Conservation (phyloP, 2,797 vertebrate species). For the Phoxinus dragarum region DNA sequence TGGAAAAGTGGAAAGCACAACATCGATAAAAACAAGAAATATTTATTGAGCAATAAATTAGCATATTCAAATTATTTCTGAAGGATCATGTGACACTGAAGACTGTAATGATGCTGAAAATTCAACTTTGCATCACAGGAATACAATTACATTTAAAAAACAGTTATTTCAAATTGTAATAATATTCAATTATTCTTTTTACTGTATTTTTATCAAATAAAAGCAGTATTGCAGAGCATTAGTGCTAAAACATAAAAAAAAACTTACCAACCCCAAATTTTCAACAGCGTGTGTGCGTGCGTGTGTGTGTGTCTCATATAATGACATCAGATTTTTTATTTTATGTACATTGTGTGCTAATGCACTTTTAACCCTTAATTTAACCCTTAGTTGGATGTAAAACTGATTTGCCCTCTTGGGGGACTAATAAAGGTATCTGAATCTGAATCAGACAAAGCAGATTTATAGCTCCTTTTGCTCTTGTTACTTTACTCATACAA, state of each 20-base stretch:
- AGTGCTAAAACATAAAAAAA: background rate
- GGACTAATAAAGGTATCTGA: too few relatives aligned
- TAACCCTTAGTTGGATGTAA: too few relatives aligned
- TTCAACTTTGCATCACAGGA: background rate
- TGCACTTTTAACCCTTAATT: too few relatives aligned
- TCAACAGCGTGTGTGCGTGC: background rate
- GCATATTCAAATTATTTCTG: background rate
- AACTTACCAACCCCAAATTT: background rate
- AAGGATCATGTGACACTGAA: too few relatives aligned
- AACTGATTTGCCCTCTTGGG: too few relatives aligned
- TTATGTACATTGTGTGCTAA: too few relatives aligned
- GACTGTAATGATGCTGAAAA: too few relatives aligned
- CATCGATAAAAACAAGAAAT: background rate
- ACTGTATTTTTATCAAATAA: background rate
- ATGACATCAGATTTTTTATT: background rate
- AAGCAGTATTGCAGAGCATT: background rate
- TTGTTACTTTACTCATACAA: background rate
- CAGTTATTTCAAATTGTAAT: background rate
- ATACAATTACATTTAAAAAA: background rate
- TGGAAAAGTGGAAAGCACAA: background rate
- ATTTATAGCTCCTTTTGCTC: background rate
- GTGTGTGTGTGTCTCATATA: background rate
- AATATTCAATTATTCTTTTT: background rate
- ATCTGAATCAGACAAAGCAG: background rate
- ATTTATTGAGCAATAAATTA: background rate